Base-by-base conservation (phyloP, 2,888 invertebrate species). In the Carpatolechia fugitivella region DNA sequence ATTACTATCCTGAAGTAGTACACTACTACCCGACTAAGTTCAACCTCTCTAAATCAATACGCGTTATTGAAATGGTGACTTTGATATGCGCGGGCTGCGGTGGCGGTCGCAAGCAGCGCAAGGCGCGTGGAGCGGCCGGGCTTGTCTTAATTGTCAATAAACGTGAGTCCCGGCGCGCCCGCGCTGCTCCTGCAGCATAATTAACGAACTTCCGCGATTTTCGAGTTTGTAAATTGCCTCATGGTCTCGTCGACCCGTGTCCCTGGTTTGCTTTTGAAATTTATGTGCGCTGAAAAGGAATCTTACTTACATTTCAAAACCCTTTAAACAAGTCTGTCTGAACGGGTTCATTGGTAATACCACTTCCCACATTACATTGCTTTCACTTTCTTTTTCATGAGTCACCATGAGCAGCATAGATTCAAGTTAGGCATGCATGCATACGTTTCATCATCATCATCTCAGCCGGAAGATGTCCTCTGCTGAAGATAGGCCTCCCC, bases 141-240 rank as follows among this genome's bases (percentile, higher is more conserved):
- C 72, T 79, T 78, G 80, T 85, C 83, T 85, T 87, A 87, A 88
- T 89, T 86, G 88, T 85, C 89, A 87, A 89, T 89, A 89, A 89
- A 82, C 77, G 82, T 82, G 81, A 81, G 85, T 80, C 85, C 81
- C 82, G 68, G 74, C 69, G 77, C 74, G 71, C 78, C 76, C 69
- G 67, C 72, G 78, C 78, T 70, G 77, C 78, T 82, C 81, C 78
- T 80, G 72, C 72, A 81, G 84, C 88, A 90, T 88, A 89, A 89
- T 90, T 90, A 89, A 90, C 87, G 84, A 87, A 89, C 87, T 89
- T 89, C 84, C 83, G 81, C 85, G 88, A 90, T 90, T 89, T 90
- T 87, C 85, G 85, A 89, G 86, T 89, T 89, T 85, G 85, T 87
- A 87, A 89, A 89, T 87, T 85, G 83, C 86, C 85, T 86, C 82